Evolutionary conservation across 1,140 invertebrate genomes (phyloP).

Genomic region (Bombus confusus): DNA sequence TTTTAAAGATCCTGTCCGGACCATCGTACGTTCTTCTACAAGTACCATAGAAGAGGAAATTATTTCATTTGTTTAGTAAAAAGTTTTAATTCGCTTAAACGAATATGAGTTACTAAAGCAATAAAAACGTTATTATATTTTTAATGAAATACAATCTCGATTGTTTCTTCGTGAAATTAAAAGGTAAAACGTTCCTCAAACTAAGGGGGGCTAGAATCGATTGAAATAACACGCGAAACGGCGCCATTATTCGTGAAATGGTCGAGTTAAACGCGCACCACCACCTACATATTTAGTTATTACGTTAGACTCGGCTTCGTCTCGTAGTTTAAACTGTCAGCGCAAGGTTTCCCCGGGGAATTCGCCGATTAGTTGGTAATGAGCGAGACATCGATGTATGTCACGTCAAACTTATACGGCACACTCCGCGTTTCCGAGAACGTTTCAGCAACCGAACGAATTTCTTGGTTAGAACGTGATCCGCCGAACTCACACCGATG

Average conservation of each 20-base stretch:
- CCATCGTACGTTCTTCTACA: neutral
- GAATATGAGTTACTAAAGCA: neutral
- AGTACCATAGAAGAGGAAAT: neutral
- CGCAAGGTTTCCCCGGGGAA: conserved; percentile 38
- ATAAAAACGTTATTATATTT: neutral
- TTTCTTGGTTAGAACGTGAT: neutral
- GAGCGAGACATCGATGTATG: conserved; percentile 4
- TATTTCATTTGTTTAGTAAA: neutral
- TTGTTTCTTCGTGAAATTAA: no score
- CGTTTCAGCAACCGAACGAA: neutral
- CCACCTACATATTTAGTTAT: neutral
- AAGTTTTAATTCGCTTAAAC: neutral
- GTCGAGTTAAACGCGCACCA: neutral
- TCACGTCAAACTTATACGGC: neutral
- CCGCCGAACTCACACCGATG: neutral
- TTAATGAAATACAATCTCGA: neutral
- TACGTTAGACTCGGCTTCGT: conserved; percentile 30
- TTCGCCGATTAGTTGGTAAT: conserved; percentile 46
- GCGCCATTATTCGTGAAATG: no score
- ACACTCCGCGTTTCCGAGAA: no score
- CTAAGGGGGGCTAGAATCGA: neutral
- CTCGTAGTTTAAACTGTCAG: conserved; percentile 43
- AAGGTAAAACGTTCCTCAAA: neutral
- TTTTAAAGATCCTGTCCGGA: neutral
- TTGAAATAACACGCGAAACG: neutral